A percentile compares a stretch with the other conserved stretches of the same genome.
phyloP scores from a whole-genome alignment of 2,888 invertebrate species.

The Scaptomyza polygonia region DNA sequence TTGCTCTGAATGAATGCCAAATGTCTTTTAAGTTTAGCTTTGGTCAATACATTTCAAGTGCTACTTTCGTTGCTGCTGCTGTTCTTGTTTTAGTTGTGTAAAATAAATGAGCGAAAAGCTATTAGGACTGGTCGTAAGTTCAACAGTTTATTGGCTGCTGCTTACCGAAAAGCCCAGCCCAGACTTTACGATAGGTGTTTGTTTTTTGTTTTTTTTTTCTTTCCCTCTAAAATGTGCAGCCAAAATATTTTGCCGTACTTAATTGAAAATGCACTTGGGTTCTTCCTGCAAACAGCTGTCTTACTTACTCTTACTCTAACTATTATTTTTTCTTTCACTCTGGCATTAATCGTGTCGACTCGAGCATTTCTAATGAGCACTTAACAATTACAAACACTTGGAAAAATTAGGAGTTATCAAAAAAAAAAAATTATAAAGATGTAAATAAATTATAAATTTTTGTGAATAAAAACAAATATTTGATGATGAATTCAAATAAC shows the following conservation, averaged over 20 bases:
- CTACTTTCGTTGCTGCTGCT: conserved; percentile 18
- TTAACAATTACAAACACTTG: conserved; percentile 63
- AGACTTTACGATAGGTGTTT: too few species aligned
- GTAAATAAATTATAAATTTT: too few species aligned
- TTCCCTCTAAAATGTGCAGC: conserved; percentile 50
- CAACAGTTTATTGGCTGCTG: conserved; percentile 72
- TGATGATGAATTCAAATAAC: not conserved
- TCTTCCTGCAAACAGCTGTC: not conserved
- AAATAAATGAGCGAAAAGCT: conserved; percentile 61
- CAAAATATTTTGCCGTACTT: conserved; percentile 74
- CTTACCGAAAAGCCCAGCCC: conserved; percentile 4
- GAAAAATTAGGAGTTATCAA: not conserved
- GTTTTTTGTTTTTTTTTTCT: too few species aligned
- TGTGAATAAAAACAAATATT: not conserved
- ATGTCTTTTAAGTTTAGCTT: conserved; percentile 39
- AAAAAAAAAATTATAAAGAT: too few species aligned
- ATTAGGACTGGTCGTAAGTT: conserved; percentile 70
- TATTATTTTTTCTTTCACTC: not conserved
- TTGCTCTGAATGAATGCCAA: conserved; percentile 50
- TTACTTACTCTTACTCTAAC: conserved; percentile 2
- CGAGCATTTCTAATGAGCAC: conserved; percentile 76
- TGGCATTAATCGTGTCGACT: conserved; percentile 24
- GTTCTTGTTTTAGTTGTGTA: conserved; percentile 12
- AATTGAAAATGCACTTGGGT: conserved; percentile 75
- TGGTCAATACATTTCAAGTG: conserved; percentile 38